These are phyloP conservation scores for Daubentonia madagascariensis DNA, from an alignment of 2,113 vertebrate genomes.

Conservation along the genomic window DNA sequence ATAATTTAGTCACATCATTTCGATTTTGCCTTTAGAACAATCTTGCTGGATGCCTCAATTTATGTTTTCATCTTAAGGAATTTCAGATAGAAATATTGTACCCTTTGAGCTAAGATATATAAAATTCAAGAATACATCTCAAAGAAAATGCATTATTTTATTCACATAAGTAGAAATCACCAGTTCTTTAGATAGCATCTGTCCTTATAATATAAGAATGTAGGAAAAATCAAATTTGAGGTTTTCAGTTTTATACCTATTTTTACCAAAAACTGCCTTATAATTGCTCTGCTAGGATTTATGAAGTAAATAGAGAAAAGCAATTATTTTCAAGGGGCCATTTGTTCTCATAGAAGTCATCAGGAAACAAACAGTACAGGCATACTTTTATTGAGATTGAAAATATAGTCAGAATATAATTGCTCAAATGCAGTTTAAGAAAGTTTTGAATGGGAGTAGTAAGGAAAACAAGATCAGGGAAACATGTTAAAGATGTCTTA, in stretches of 20 bases:
- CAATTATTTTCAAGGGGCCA: conserved; percentile 49
- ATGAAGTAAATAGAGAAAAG: conserved; percentile 24
- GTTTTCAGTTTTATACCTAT: neutral
- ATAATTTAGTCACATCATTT: conserved; percentile 16
- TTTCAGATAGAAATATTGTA: conserved; percentile 20
- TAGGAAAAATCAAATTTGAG: neutral
- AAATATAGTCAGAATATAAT: conserved; percentile 23
- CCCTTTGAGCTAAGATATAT: neutral
- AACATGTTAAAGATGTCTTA: neutral
- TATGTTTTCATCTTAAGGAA: conserved; percentile 36
- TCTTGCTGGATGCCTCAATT: neutral
- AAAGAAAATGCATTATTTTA: conserved; percentile 38
- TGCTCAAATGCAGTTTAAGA: neutral
- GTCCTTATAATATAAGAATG: neutral
- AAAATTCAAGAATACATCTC: neutral
- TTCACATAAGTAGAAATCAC: conserved; percentile 24
- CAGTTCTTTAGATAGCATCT: conserved; percentile 10
- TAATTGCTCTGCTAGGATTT: conserved; percentile 23
- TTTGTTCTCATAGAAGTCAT: conserved; percentile 32
- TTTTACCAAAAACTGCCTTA: neutral
- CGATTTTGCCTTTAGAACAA: conserved; percentile 33
- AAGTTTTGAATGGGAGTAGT: neutral
- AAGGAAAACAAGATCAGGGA: neutral
- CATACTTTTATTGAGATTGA: neutral
- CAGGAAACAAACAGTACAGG: neutral